Evolutionary conservation across 2,797 vertebrate genomes (phyloP), one percentile per base, ranked within the genome.

Genomic region (Garrulus glandarius): DNA sequence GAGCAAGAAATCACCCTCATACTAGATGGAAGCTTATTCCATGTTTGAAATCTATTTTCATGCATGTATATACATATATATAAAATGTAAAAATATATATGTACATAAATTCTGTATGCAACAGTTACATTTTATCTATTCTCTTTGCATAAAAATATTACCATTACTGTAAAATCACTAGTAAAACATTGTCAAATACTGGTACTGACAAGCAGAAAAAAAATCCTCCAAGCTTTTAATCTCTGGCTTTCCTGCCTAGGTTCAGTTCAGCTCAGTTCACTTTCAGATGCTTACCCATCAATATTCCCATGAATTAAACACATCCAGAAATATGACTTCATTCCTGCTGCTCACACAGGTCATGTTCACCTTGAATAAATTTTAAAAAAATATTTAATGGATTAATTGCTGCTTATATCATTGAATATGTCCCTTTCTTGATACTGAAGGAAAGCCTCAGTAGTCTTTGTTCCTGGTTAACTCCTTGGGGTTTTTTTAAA

Each of bases 221-320:
- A 59, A 59, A 16, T 69, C 23, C 27, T 63, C 20, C n/a, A 56
- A 15, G 7, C 1, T 80, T 95, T 77, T 63, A 55, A 55, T 53
- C n/a, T 65, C 30, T 63, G 13, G 1, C 5, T 72, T 15, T 57
- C 53, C 11, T 79, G 1, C 36, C 13, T 18, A 1, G 2, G 1
- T 64, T 68, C 21, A 32, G 15, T 77, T 75, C 20, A 21, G 17
- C 74, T 89, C 17, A 19, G 18, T 77, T 89, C 6, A 34, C 13
- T 71, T 91, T 76, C 41, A 74, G 75, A 50, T 57, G 5, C 14
- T 80, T 84, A 64, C 61, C 11, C 11, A 44, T 37, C 32, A 77
- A 70, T 84, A 63, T 41, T 84, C 11, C 23, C 12, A 36, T 37
- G 6, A 78, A 57, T 80, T 6, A 65, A 88, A 75, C 71, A 37